phyloP scores from a whole-genome alignment of 2,113 vertebrate genomes.

The Gadus macrocephalus region DNA sequence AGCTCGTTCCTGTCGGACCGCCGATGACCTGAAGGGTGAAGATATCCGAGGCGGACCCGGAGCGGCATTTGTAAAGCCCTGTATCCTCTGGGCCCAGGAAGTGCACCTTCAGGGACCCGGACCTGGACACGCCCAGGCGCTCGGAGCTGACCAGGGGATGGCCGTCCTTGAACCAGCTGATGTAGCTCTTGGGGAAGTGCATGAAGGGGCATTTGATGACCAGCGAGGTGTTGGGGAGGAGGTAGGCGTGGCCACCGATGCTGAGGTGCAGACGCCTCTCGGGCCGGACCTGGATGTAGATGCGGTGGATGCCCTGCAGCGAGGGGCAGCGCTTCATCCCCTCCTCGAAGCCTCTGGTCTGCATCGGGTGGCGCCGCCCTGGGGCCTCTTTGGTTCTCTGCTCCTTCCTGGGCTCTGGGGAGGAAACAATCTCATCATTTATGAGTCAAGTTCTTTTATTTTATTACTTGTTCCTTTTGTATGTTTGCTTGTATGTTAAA shows the following conservation, averaged over 20 bases:
- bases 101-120: conserved; percentile 83
- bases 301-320: conserved; percentile 72
- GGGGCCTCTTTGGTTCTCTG: conserved; percentile 13
- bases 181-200: conserved; percentile 78
- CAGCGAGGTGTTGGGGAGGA: conserved; percentile 86
- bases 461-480: too few relatives aligned
- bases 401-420: conserved; percentile 49
- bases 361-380: not conserved
- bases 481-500: too few relatives aligned
- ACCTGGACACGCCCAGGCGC: conserved; percentile 77
- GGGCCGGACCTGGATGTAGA: conserved; percentile 85
- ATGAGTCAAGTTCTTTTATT: too few relatives aligned
- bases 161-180: conserved; percentile 87
- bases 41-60: conserved; percentile 71
- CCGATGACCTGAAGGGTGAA: conserved; percentile 85
- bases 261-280: conserved; percentile 85
- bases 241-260: conserved; percentile 81
- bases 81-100: conserved; percentile 71
- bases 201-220: conserved; percentile 84
- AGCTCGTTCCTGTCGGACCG: conserved; percentile 60
- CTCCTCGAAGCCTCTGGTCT: not conserved
- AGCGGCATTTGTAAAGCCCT: conserved; percentile 80
- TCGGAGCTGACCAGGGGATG: conserved; percentile 71
- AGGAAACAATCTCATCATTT: not conserved
- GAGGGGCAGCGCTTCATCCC: conserved; percentile 63